These are phyloP conservation scores for Microctenopoma stevenorrisi DNA, from an alignment of 2,797 vertebrate species.

Conservation along the genomic window DNA sequence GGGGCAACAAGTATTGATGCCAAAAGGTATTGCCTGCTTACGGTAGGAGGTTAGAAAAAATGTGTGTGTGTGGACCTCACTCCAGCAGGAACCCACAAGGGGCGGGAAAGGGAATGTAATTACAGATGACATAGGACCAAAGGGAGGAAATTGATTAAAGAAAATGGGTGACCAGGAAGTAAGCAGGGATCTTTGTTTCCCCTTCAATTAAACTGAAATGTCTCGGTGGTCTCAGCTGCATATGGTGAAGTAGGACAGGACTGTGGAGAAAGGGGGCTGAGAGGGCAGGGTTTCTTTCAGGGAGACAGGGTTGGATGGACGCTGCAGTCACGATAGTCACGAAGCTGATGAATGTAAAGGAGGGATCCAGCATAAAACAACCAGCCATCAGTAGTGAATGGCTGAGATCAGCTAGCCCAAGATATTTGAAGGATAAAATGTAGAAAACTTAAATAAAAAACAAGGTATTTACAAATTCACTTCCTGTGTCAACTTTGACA, in stretches of 20 bases:
- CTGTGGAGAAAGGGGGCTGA: constrained; percentile 23
- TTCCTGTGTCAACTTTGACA: background rate
- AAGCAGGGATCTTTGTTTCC: constrained; percentile 74
- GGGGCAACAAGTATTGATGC: constrained; percentile 71
- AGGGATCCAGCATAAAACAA: background rate
- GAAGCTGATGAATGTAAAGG: constrained; percentile 11
- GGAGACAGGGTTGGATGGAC: constrained; percentile 40
- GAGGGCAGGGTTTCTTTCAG: constrained; percentile 24
- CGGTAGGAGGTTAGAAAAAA: constrained; percentile 69
- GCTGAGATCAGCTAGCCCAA: background rate
- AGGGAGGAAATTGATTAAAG: constrained; percentile 82
- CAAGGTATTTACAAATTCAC: background rate
- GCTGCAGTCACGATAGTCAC: constrained; percentile 24
- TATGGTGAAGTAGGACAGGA: constrained; percentile 44
- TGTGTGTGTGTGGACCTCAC: constrained; percentile 34
- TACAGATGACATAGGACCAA: constrained; percentile 79
- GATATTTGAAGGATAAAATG: background rate
- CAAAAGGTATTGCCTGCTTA: constrained; percentile 71
- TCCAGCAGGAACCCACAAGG: constrained; percentile 59
- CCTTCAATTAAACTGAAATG: constrained; percentile 78
- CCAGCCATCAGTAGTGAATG: background rate
- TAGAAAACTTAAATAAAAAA: background rate
- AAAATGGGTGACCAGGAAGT: constrained; percentile 79
- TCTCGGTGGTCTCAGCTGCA: constrained; percentile 72
- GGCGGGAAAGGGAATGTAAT: constrained; percentile 76